phyloP scores from a whole-genome alignment of 2,113 vertebrate species.

The Maccullochella peelii region DNA sequence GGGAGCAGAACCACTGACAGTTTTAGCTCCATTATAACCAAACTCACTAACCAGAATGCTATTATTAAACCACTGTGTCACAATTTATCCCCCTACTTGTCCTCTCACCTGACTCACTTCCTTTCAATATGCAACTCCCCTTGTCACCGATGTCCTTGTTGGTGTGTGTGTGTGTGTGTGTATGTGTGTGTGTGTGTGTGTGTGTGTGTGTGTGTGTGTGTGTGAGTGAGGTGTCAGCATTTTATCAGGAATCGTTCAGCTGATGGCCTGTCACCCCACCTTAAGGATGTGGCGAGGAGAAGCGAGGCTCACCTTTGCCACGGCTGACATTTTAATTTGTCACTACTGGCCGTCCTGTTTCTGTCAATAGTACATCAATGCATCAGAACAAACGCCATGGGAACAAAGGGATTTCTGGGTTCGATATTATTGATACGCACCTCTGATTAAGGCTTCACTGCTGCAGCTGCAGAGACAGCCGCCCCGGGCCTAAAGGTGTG shows the following conservation, averaged over 20 bases:
- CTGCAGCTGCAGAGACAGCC: conserved; percentile 39
- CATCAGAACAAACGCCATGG: conserved; percentile 74
- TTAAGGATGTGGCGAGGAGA: conserved; percentile 69
- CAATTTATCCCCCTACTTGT: conserved; percentile 37
- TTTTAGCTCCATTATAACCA: conserved; percentile 1
- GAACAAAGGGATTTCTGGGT: conserved; percentile 68
- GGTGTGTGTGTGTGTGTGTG: conserved; percentile 44
- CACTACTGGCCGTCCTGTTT: conserved; percentile 73
- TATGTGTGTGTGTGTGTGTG: conserved; percentile 39
- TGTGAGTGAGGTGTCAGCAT: conserved; percentile 75
- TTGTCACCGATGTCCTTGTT: conserved; percentile 74
- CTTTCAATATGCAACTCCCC: conserved; percentile 59
- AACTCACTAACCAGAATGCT: conserved; percentile 20
- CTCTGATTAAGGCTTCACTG: conserved; percentile 71
- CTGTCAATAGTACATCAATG: conserved; percentile 80
- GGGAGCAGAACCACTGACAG: neutral
- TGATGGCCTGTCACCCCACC: conserved; percentile 73
- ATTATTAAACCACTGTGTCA: conserved; percentile 58
- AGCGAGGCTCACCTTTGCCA: conserved; percentile 80
- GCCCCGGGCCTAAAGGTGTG: neutral
- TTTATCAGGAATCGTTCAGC: conserved; percentile 75
- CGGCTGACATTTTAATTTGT: conserved; percentile 85
- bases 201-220: conserved; percentile 39
- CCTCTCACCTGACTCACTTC: conserved; percentile 55
- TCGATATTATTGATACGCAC: conserved; percentile 76